Evolutionary conservation across 2,797 vertebrate species (phyloP), one percentile per base, ranked within the genome.

Genomic region (Aselliscus stoliczkanus): DNA sequence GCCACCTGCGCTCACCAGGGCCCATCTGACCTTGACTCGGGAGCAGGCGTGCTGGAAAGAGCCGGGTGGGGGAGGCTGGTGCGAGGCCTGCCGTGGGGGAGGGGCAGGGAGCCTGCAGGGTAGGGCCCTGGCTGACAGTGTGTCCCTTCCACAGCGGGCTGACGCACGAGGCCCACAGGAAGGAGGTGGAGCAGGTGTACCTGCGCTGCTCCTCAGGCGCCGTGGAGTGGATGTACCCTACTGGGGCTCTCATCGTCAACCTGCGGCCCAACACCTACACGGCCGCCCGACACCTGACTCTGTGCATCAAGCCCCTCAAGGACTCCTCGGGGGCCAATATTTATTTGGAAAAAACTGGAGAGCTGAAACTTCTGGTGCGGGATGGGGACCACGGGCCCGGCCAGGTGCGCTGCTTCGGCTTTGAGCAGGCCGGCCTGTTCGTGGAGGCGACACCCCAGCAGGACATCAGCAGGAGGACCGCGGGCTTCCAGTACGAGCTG

Each of bases 161-260:
- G 97, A 99, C 99, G 4, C 99, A 99, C 0, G 99, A 99, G 97
- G 98, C 99, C 52, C 99, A 99, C 98, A 98, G 98, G 97, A 99
- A 99, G 98, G 99, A 99, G 79, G 99, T 99, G 95, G 99, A 99
- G 96, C 99, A 99, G 99, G 99, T 99, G 97, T 99, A 99, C 98
- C 98, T 99, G 90, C 99, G 99, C 84, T 99, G 99, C 95, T 99
- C 99, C 0, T 99, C 99, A 82, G 99, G 99, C 14, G 98, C 98
- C 0, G 99, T 99, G 97, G 99, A 99, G 97, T 99, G 99, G 99
- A 98, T 99, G 96, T 99, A 99, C 97, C 99, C 99, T 21, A 99
- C 99, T 0, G 99, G 99, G 23, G 99, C 99, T 0, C 99, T 99
- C 98, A 99, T 99, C 3, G 98, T 99, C 98, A 99, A 99, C 98